Percentiles rank a stretch among this genome's conserved stretches.
phyloP scores from a whole-genome alignment of 2,797 vertebrate genomes.

The Huso huso region DNA sequence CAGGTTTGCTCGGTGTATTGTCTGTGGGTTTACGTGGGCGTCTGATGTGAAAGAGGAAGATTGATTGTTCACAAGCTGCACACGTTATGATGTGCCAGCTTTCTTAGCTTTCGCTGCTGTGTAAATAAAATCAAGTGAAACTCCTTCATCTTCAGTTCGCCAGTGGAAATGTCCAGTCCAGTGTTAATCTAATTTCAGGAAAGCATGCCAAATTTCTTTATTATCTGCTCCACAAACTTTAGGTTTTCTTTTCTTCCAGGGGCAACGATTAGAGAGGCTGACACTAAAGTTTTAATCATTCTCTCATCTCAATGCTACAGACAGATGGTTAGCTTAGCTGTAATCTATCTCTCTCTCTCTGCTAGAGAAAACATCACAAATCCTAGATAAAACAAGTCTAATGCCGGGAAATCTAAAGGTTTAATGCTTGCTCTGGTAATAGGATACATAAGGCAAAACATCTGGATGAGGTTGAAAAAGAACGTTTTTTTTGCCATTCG shows the following conservation, averaged over 20 bases:
- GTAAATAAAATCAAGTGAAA: background rate
- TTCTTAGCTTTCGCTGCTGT: background rate
- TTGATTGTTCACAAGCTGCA: background rate
- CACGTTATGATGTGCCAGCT: background rate
- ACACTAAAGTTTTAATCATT: conserved; percentile 11
- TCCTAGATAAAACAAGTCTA: conserved; percentile 80
- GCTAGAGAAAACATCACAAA: conserved; percentile 61
- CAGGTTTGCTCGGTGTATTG: background rate
- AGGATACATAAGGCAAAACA: conserved; percentile 64
- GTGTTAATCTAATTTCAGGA: background rate
- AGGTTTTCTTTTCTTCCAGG: background rate
- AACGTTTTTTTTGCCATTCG: conserved; percentile 3
- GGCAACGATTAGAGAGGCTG: background rate
- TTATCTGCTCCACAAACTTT: too few relatives aligned
- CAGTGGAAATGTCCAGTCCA: background rate
- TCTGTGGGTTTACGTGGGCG: background rate
- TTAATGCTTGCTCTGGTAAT: conserved; percentile 62
- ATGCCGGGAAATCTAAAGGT: conserved; percentile 61
- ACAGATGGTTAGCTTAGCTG: conserved; percentile 73
- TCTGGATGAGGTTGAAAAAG: conserved; percentile 42
- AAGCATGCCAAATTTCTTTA: too few relatives aligned
- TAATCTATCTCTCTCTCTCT: conserved; percentile 69
- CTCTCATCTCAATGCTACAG: conserved; percentile 34
- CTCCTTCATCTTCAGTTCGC: background rate
- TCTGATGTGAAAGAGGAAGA: background rate